Conservation (phyloP, 2,888 invertebrate species). For the Myathropa florea region DNA sequence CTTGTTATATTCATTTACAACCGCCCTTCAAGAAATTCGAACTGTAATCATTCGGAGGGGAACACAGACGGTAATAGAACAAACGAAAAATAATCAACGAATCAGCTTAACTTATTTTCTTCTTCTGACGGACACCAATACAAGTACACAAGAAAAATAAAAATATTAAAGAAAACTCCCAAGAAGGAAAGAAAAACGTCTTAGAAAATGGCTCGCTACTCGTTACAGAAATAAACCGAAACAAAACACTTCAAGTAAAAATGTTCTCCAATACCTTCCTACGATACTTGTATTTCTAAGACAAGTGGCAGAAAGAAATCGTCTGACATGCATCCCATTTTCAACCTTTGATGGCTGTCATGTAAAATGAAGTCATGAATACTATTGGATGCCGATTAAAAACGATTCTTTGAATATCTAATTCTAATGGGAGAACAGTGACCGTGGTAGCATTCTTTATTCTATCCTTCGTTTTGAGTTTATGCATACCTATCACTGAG, state of each 20-base stretch:
- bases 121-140: background rate
- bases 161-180: background rate
- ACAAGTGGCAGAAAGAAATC: background rate
- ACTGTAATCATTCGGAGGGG: constrained; percentile 10
- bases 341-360: constrained; percentile 2
- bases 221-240: background rate
- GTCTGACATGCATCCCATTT: background rate
- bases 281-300: background rate
- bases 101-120: constrained; percentile 4
- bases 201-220: background rate
- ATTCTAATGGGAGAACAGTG: background rate
- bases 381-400: constrained; percentile 26
- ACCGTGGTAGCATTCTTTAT: background rate
- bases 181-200: background rate
- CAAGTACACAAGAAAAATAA: background rate
- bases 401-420: constrained; percentile 23
- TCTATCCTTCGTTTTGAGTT: background rate
- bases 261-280: background rate
- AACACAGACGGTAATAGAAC: background rate
- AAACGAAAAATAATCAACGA: constrained; percentile 12
- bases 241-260: background rate
- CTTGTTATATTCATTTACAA: background rate
- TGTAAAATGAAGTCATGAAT: constrained; percentile 23
- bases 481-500: background rate
- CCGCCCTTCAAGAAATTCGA: constrained; percentile 3